Base-by-base conservation (phyloP, 1,140 invertebrate species). In the Euura lappo region DNA sequence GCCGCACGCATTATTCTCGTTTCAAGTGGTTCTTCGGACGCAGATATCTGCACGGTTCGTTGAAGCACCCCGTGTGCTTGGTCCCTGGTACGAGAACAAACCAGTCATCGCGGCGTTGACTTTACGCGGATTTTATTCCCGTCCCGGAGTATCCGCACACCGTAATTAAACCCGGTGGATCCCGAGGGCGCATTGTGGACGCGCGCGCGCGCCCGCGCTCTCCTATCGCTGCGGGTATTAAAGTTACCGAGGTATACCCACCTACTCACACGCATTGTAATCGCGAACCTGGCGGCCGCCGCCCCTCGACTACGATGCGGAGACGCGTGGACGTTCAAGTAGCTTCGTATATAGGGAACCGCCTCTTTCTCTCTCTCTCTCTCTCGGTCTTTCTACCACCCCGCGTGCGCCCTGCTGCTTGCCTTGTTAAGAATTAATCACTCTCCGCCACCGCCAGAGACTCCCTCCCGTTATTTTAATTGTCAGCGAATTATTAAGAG, bases 361-460 rank as follows among this genome's bases (percentile, higher is more conserved):
- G 6, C 47, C 47, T 11, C 47, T 60, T 8, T 11, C 6, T 11
- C 4, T 4, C 51, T n/a, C 10, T n/a, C 51, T n/a, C 51, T 28
- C 28, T 28, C 28, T 28, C 28, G 0, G 0, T 28, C 28, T 28
- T 28, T 28, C 28, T 28, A 28, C 28, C 28, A 28, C 28, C 28
- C 28, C 28, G 1, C 28, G 28, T 28, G 28, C 28, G 28, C 28
- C 28, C 28, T 28, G 28, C 28, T 28, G 28, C 75, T 80, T 74
- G 74, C 75, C 81, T 86, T 82, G 83, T 85, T 86, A 83, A 79
- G 80, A 83, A 82, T 85, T 84, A 85, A 85, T 86, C 83, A 83
- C 79, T 81, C 80, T 82, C 81, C 76, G 79, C 71, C 60, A 74
- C 65, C 45, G 46, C 64, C 67, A n/a, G 4, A 60, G 72, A 73